phyloP scores from a whole-genome alignment of 2,888 invertebrate species.

The Brachyopa scutellaris region DNA sequence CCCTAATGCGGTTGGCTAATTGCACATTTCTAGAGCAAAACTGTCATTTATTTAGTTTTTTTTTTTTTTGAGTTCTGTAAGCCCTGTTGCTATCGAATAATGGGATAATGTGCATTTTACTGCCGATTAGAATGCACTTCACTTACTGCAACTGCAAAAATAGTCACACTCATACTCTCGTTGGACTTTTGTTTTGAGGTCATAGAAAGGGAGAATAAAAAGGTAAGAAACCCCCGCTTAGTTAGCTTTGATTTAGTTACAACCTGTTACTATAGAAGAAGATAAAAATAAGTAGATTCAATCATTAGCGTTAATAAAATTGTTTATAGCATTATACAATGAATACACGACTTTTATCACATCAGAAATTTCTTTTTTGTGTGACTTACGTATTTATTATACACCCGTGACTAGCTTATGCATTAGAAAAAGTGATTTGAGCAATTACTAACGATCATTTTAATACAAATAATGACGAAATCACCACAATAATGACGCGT shows the following conservation, averaged over 20 bases:
- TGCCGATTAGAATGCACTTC: slow-evolving; percentile 63
- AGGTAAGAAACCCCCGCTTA: not conserved
- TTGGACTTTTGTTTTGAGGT: slow-evolving; percentile 44
- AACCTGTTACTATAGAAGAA: not conserved
- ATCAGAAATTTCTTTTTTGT: not conserved
- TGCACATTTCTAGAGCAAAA: slow-evolving; percentile 69
- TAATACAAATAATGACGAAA: too few species aligned
- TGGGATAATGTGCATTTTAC: slow-evolving; percentile 70
- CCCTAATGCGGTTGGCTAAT: slow-evolving; percentile 66
- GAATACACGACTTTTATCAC: not conserved
- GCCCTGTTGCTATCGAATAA: slow-evolving; percentile 59
- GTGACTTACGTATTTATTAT: too few species aligned
- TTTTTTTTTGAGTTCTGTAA: slow-evolving; percentile 52
- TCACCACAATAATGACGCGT: too few species aligned
- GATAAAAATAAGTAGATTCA: too few species aligned
- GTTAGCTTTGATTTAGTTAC: slow-evolving; percentile 34
- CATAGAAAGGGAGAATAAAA: not conserved
- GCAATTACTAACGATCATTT: too few species aligned
- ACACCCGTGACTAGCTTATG: too few species aligned
- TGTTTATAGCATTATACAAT: not conserved
- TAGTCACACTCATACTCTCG: too few species aligned
- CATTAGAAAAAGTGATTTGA: too few species aligned
- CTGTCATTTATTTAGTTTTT: slow-evolving; percentile 54
- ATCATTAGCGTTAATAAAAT: too few species aligned
- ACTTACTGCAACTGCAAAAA: slow-evolving; percentile 27